Evolutionary conservation across 2,888 invertebrate genomes (phyloP).

Genomic region (Mayetiola destructor): DNA sequence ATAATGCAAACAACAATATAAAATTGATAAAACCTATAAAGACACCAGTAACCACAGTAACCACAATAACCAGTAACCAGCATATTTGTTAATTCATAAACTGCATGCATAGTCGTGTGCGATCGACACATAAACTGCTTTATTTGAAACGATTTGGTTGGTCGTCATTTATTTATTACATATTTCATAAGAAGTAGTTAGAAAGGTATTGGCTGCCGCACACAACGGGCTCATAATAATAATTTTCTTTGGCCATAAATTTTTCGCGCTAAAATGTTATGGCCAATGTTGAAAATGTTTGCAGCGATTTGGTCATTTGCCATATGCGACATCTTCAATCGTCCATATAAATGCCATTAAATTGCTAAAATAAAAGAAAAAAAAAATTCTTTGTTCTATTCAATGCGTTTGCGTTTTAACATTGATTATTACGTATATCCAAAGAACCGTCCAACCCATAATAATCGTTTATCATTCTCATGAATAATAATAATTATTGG

Average conservation of each 20-base stretch:
- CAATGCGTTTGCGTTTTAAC: too few species aligned
- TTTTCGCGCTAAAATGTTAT: conserved; percentile 3
- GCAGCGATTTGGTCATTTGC: conserved; percentile 9
- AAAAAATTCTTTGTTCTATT: background rate
- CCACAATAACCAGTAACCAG: background rate
- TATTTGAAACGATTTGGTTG: background rate
- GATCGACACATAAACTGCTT: conserved; percentile 10
- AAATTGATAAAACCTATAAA: too few species aligned
- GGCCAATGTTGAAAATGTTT: conserved; percentile 7
- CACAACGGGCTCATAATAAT: conserved; percentile 4
- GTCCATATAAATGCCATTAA: background rate
- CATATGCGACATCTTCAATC: conserved; percentile 4
- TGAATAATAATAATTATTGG: too few species aligned
- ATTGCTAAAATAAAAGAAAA: background rate
- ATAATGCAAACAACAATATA: too few species aligned
- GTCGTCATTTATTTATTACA: background rate
- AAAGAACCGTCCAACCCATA: too few species aligned
- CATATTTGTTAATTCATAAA: conserved; percentile 9
- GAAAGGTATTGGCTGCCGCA: background rate
- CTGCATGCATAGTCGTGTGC: background rate
- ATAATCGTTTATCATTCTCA: background rate
- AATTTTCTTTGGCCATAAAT: conserved; percentile 1
- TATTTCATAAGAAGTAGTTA: background rate
- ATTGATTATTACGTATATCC: too few species aligned
- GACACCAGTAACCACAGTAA: too few species aligned